Conservation (phyloP, 2,113 vertebrate species). For the Indicator indicator region DNA sequence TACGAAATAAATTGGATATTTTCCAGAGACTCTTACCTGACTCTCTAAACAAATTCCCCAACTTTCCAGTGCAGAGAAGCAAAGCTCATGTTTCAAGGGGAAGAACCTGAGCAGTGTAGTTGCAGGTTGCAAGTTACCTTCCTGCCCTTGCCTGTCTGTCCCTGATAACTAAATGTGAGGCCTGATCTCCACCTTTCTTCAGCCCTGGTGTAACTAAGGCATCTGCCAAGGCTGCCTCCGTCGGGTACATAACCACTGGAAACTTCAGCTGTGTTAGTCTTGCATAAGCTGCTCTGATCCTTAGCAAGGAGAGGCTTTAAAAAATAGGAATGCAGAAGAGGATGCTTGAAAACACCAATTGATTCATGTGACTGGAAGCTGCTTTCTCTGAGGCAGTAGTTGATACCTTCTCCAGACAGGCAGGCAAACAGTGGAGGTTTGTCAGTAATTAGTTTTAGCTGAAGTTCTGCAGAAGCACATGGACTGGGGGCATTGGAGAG, state of each 20-base stretch:
- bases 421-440: not conserved
- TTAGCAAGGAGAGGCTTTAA: not conserved
- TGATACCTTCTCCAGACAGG: not conserved
- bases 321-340: not conserved
- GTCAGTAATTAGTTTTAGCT: not conserved
- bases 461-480: not conserved
- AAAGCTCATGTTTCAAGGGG: not conserved
- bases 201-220: not conserved
- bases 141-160: not conserved
- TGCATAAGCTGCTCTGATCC: not conserved
- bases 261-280: not conserved
- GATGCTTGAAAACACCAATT: not conserved
- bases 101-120: not conserved
- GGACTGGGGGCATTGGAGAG: not conserved
- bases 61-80: not conserved
- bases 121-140: not conserved
- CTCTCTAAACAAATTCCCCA: not conserved
- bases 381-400: accelerated
- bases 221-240: not conserved
- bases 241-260: not conserved
- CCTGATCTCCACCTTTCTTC: not conserved
- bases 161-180: not conserved
- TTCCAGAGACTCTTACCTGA: not conserved
- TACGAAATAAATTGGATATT: not conserved
- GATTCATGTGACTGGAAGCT: not conserved